Conservation (phyloP, 1,140 invertebrate species). For the Cotesia glomerata region DNA sequence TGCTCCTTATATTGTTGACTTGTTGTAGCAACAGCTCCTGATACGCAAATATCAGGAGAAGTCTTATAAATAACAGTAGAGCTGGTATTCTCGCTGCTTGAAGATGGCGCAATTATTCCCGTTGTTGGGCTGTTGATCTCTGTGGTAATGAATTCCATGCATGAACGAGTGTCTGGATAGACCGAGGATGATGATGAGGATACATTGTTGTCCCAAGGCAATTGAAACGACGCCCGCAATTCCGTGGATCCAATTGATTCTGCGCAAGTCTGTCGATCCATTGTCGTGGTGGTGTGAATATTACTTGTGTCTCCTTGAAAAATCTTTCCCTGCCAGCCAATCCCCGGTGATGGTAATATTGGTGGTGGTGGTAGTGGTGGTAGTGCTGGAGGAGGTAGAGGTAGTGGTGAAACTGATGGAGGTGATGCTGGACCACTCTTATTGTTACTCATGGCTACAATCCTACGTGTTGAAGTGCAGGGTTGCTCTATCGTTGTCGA, state of each 20-base stretch:
- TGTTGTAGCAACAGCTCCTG: neutral
- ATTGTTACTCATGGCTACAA: conserved; percentile 14
- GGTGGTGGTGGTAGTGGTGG: neutral
- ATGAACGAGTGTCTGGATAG: conserved; percentile 14
- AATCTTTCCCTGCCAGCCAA: conserved; percentile 20
- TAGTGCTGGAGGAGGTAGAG: neutral
- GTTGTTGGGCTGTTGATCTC: conserved; percentile 16
- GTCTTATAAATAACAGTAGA: conserved; percentile 45
- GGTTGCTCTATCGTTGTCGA: conserved; percentile 6
- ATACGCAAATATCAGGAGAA: conserved; percentile 21
- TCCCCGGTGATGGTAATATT: neutral
- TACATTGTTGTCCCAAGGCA: neutral
- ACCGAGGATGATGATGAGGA: neutral
- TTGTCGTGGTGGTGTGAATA: conserved; percentile 5
- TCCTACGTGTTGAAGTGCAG: conserved; percentile 3
- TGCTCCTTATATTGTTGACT: too few relatives aligned
- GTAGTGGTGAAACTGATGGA: too few relatives aligned
- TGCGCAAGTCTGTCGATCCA: conserved; percentile 20
- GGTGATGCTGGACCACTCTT: conserved; percentile 1
- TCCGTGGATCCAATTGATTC: conserved; percentile 8
- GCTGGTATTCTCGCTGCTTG: conserved; percentile 43
- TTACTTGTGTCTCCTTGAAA: conserved; percentile 16
- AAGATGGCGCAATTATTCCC: conserved; percentile 38
- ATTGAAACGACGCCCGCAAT: conserved; percentile 4
- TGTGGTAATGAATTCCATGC: neutral